Base-by-base conservation (phyloP, 1,140 invertebrate genomes). In the Ooceraea biroi region DNA sequence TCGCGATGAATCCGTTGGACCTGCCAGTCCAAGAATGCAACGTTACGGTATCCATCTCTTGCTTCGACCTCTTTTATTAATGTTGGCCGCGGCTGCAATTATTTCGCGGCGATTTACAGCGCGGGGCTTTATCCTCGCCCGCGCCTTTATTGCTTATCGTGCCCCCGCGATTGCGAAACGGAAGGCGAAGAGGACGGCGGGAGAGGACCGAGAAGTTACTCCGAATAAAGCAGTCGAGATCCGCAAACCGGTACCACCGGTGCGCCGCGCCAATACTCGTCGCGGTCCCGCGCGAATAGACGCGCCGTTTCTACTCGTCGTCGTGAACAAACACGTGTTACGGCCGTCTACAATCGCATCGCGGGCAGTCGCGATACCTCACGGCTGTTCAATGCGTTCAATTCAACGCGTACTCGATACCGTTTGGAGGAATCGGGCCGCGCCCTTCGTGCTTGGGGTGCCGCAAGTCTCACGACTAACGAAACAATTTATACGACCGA, bases 161-260 rank as follows among this genome's bases (percentile, higher is more conserved):
- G 36, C 17, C 61, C 30, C 36, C 76, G 76, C 76, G 65, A 44
- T 80, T 80, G 76, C 76, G 52, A 80, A 80, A 80, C 41, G 65
- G 50, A 71, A 71, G 76, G 52, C 41, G 30, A 57, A 46, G 65
- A 30, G 60, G 52, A 36, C 17, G 36, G 41, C 36, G 55, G 55
- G 63, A 58, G 58, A 76, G 58, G 58, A 36, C 25, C 63, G 14
- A 76, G 74, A 78, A 7, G 76, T 68, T 71, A 71, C 36, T 80
- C 76, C 55, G 76, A 80, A 57, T 80, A 80, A 69, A 80, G 63
- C 66, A 50, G 30, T 50, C 36, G 65, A 50, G 27, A 80, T 80
- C 65, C 36, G 76, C 76, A 80, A 80, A 80, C 76, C 76, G 76
- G 76, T 80, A 80, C 4, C 76, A 58, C 76, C 50, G n/a, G 76